A percentile compares a stretch with the other conserved stretches of the same genome.
phyloP scores from a whole-genome alignment of 2,888 invertebrate species.

The Ischnus inquisitorius region DNA sequence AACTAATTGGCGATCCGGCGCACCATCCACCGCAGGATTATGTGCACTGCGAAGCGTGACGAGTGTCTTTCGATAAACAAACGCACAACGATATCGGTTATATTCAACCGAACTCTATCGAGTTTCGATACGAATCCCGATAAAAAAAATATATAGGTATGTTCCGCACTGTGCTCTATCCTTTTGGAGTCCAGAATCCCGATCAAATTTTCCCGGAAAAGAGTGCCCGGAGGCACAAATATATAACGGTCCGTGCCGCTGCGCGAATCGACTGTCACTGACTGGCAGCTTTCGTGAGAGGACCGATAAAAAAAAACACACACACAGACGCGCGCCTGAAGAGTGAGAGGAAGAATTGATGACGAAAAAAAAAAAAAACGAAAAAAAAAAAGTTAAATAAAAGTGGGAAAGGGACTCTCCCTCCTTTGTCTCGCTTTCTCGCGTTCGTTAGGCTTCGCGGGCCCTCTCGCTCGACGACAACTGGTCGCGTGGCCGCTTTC shows the following conservation, averaged over 20 bases:
- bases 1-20: slow-evolving; percentile 11
- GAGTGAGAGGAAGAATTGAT: slow-evolving; percentile 48
- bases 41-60: slow-evolving; percentile 9
- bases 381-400: slow-evolving; percentile 8
- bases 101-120: not conserved
- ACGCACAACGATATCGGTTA: not conserved
- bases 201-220: not conserved
- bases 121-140: not conserved
- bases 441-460: slow-evolving; percentile 5
- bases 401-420: slow-evolving; percentile 40
- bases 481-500: slow-evolving; percentile 67
- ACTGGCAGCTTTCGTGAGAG: slow-evolving; percentile 54
- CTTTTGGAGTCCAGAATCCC: too few relatives aligned
- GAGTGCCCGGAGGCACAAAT: slow-evolving; percentile 6
- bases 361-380: slow-evolving; percentile 28
- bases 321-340: slow-evolving; percentile 12
- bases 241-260: slow-evolving; percentile 48
- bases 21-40: slow-evolving; percentile 38
- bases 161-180: not conserved
- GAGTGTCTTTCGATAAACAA: not conserved
- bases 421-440: slow-evolving; percentile 22
- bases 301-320: slow-evolving; percentile 37
- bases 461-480: slow-evolving; percentile 47
- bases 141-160: not conserved
- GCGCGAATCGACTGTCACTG: slow-evolving; percentile 57